Evolutionary conservation across 2,113 vertebrate genomes (phyloP), one percentile per base, ranked within the genome.

Genomic region (Trachemys scripta): DNA sequence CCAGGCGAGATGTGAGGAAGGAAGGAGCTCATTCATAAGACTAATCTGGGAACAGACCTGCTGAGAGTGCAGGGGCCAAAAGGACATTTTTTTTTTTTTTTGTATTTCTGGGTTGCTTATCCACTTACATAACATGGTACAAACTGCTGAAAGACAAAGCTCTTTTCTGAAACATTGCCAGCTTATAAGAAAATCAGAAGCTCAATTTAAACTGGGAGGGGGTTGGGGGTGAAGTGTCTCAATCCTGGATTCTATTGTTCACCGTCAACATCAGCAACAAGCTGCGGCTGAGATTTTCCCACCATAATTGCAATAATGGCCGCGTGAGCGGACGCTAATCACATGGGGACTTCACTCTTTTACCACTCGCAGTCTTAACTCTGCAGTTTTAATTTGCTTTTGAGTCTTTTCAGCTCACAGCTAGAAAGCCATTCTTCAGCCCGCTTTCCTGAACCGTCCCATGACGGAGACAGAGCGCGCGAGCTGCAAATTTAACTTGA

Each of bases 341-440:
- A 42, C 38, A 29, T 10, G 45, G 82, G 16, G 54, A 59, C 45
- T 42, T 38, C 11, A 13, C 42, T 87, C 86, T 50, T 25, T 31
- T 12, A 50, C 72, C 17, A 1, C 2, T 81, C 3, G 0, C 1
- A 0, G 20, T 14, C 49, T 14, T 17, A 69, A 51, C 42, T 17
- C 31, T 35, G 1, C 83, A 4, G 0, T 1, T 53, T 4, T 12
- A 59, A 3, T 16, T 24, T 0, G 27, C 29, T 31, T 14, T 54
- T 88, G 4, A 10, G 1, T 3, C 85, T 80, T 75, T 56, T 11
- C 86, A 65, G 38, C 31, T 51, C 12, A 4, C 49, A 17, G 85
- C 47, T 0, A 1, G 65, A 79, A 82, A 54, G 54, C 87, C 72
- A 2, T 82, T 8, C 90, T 29, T 4, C 1, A 8, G 42, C 42